A percentile compares a stretch with the other conserved stretches of the same genome.
phyloP scores from a whole-genome alignment of 2,113 vertebrate genomes.

The Acanthochromis polyacanthus region DNA sequence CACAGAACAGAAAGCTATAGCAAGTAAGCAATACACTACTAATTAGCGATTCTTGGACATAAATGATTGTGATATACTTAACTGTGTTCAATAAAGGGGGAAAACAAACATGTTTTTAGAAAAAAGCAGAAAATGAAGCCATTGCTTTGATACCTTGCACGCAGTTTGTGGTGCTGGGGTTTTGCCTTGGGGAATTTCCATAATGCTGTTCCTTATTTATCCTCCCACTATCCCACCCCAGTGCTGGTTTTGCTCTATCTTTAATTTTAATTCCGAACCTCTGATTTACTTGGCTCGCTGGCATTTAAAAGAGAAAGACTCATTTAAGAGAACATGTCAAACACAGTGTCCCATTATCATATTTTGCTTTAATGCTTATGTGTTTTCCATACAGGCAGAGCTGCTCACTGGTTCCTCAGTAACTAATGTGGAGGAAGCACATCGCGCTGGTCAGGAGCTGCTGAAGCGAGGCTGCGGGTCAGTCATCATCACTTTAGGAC shows the following conservation, averaged over 20 bases:
- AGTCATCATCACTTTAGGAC: conserved; percentile 91
- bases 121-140: neutral
- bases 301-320: conserved; percentile 6
- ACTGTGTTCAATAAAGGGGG: conserved; percentile 18
- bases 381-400: conserved; percentile 87
- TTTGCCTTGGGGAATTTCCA: conserved; percentile 50
- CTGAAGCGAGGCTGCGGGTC: conserved; percentile 88
- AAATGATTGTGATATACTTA: conserved; percentile 24
- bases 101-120: conserved; percentile 11
- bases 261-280: conserved; percentile 63
- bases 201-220: conserved; percentile 35
- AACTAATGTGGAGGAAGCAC: conserved; percentile 84
- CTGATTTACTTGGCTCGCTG: conserved; percentile 51
- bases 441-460: conserved; percentile 84
- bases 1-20: conserved; percentile 37
- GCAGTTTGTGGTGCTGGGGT: conserved; percentile 1
- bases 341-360: conserved; percentile 9
- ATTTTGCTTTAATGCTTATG: neutral
- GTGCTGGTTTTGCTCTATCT: conserved; percentile 51
- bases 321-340: conserved; percentile 5
- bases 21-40: conserved; percentile 19
- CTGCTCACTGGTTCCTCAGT: conserved; percentile 89
- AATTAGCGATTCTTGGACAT: conserved; percentile 36
- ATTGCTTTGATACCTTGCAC: conserved; percentile 19
- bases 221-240: conserved; percentile 33